A percentile compares a stretch with the other conserved stretches of the same genome.
Conservation (phyloP, 1,140 invertebrate genomes). For the Platorchestia sp. region DNA sequence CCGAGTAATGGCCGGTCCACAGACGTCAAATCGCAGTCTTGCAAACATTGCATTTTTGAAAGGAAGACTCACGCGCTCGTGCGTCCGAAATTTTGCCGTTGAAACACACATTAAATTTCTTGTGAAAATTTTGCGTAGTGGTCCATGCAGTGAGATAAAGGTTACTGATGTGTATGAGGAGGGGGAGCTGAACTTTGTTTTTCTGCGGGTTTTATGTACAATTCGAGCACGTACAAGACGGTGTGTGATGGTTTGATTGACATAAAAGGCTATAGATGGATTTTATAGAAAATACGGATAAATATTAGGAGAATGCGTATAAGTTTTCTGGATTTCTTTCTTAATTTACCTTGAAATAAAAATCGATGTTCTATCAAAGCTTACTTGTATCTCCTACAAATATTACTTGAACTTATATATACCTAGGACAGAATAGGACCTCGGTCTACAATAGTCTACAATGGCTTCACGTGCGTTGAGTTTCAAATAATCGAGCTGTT, state of each 20-base stretch:
- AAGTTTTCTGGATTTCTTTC: no score
- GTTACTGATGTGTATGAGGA: background rate
- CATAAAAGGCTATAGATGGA: no score
- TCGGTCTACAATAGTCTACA: no score
- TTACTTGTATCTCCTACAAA: no score
- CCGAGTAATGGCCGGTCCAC: background rate
- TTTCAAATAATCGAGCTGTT: no score
- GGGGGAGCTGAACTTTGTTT: background rate
- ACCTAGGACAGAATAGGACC: no score
- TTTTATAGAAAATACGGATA: no score
- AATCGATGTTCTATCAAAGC: no score
- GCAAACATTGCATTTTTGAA: background rate
- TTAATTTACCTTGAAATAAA: no score
- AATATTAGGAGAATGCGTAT: no score
- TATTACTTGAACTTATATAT: no score
- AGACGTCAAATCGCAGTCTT: background rate
- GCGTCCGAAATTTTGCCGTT: background rate
- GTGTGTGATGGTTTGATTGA: background rate
- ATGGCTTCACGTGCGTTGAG: no score
- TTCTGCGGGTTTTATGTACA: background rate
- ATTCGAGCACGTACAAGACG: background rate
- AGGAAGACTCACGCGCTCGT: background rate
- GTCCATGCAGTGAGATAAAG: background rate
- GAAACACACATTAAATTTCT: background rate
- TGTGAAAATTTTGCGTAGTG: background rate